phyloP scores from a whole-genome alignment of 2,888 invertebrate species.

The Syrista parreyssii region DNA sequence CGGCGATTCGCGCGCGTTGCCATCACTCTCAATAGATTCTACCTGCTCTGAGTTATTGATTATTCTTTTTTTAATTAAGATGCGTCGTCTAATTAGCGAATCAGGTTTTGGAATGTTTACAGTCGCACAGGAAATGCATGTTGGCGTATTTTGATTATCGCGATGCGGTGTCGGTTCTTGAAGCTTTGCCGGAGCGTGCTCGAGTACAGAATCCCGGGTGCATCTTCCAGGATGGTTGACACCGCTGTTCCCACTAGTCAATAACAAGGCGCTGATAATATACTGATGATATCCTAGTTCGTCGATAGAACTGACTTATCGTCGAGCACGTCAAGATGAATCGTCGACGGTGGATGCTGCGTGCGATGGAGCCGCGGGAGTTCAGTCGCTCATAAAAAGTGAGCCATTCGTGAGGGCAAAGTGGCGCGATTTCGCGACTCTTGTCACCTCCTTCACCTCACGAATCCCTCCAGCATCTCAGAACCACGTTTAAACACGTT shows the following conservation, averaged over 20 bases:
- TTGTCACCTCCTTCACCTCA: conserved; percentile 34
- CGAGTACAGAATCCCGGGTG: not conserved
- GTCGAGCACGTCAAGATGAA: conserved; percentile 12
- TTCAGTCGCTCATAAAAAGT: not conserved
- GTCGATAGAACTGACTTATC: not conserved
- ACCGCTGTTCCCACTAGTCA: not conserved
- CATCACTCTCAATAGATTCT: conserved; percentile 6
- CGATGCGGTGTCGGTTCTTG: not conserved
- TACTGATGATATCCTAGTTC: not conserved
- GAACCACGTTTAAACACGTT: not conserved
- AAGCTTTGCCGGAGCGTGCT: not conserved
- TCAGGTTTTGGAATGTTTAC: conserved; percentile 21
- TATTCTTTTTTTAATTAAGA: conserved; percentile 42
- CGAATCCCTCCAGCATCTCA: conserved; percentile 38
- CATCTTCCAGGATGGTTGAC: conserved; percentile 1
- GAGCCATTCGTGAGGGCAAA: not conserved
- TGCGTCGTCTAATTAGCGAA: conserved; percentile 36
- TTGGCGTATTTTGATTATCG: conserved; percentile 20
- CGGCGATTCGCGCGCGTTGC: conserved; percentile 6
- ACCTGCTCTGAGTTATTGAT: conserved; percentile 48
- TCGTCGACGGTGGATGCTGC: conserved; percentile 36
- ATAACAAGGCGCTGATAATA: not conserved
- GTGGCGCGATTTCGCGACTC: conserved; percentile 15
- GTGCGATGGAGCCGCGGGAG: conserved; percentile 19
- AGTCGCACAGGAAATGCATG: conserved; percentile 3